Base-by-base conservation (phyloP, 2,797 vertebrate species). In the Eulemur coronatus region DNA sequence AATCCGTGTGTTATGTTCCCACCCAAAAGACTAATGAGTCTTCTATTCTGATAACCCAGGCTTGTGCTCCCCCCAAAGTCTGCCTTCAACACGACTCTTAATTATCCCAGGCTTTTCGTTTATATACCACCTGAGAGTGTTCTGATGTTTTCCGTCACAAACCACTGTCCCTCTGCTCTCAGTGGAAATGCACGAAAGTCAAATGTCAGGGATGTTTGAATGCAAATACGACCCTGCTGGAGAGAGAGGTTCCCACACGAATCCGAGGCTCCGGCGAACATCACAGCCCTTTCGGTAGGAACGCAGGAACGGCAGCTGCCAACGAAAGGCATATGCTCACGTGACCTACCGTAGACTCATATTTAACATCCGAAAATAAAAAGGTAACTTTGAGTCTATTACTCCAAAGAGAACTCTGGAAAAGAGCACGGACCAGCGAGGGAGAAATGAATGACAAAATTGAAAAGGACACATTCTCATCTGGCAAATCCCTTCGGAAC, bases 351-450 rank as follows among this genome's bases (percentile, higher is more conserved):
- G 0, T 2, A 81, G 41, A 57, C 28, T 13, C 35, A 12, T 13
- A 15, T 33, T 76, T 79, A 59, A 75, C 70, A 89, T 22, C 63
- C 8, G 38, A 30, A 94, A 73, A 82, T 33, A 3, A 76, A 92
- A 88, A 80, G 57, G 69, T n/a, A 95, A 93, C 70, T n/a, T 17
- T 4, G 59, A 82, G 80, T 59, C 86, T 80, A 69, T 80, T 67
- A 91, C 15, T 26, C 65, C 84, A 82, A 82, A 72, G 70, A 93
- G 91, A 84, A 89, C 87, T 89, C 46, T 24, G 76, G 93, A 61
- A 79, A 96, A 97, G 89, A 81, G 65, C 86, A 89, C 12, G 46
- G 85, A 7, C 65, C 26, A n/a, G 61, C 89, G 57, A 94, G 93
- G 95, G 94, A 94, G 92, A 94, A 24, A 84, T 70, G 50, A 90